These are phyloP conservation scores for Micoletzkya japonica DNA, from an alignment of 2,888 invertebrate genomes.

Conservation along the genomic window DNA sequence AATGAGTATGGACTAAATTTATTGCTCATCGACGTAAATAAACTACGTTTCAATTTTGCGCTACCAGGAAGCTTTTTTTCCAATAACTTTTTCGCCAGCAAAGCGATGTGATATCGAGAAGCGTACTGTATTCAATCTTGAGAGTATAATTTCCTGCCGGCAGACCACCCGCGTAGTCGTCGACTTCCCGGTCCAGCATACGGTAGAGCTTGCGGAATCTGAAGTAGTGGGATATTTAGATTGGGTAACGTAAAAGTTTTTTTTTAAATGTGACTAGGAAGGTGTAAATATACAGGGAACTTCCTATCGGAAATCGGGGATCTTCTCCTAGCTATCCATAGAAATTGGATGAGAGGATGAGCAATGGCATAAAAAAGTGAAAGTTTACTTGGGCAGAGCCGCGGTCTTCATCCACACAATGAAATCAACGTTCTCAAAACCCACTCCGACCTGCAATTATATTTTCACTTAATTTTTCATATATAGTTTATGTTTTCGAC, in stretches of 20 bases:
- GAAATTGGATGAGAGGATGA: too few species aligned
- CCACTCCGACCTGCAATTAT: neutral
- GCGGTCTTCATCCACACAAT: constrained; percentile 26
- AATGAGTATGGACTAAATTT: too few species aligned
- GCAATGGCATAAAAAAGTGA: neutral
- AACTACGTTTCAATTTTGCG: too few species aligned
- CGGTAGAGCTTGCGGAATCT: constrained; percentile 28
- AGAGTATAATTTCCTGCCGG: constrained; percentile 24
- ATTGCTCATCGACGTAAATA: too few species aligned
- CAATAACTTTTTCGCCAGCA: too few species aligned
- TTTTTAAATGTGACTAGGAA: neutral
- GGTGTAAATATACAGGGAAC: too few species aligned
- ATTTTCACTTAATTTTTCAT: neutral
- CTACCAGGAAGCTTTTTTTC: too few species aligned
- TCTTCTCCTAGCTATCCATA: too few species aligned
- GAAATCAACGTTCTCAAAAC: constrained; percentile 17
- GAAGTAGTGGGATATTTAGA: neutral
- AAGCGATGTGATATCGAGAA: too few species aligned
- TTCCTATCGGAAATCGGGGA: too few species aligned
- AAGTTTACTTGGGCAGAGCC: constrained; percentile 20
- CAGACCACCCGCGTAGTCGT: neutral
- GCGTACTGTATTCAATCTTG: constrained; percentile 12
- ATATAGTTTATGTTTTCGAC: too few species aligned
- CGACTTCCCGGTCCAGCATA: constrained; percentile 9
- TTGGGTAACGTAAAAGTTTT: neutral